A percentile compares a stretch with the other conserved stretches of the same genome.
Evolutionary conservation across 92 coral and sea anemone species (phyloP).

Genomic region (Porites divaricata): DNA sequence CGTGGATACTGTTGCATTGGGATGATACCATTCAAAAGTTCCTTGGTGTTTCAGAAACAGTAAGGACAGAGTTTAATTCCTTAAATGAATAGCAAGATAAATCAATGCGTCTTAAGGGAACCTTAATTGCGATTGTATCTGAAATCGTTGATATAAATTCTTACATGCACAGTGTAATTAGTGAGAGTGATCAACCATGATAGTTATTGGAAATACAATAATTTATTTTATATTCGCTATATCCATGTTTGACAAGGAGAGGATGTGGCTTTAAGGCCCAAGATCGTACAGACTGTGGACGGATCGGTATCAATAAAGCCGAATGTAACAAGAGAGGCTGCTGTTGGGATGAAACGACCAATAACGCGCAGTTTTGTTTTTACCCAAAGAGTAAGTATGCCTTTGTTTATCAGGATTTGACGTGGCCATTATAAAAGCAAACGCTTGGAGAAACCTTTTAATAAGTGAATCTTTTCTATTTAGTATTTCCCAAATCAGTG

Average conservation of each 20-base stretch:
- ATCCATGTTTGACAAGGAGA: not conserved
- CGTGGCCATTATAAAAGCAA: no score
- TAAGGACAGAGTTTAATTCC: not conserved
- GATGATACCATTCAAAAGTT: not conserved
- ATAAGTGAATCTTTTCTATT: no score
- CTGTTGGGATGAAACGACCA: slow-evolving; percentile 9
- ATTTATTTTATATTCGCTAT: no score
- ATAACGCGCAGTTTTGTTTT: not conserved
- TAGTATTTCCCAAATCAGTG: no score
- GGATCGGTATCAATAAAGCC: slow-evolving; percentile 7
- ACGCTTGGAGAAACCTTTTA: no score
- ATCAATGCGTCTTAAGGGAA: no score
- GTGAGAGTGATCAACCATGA: no score
- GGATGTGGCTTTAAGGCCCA: slow-evolving; percentile 28
- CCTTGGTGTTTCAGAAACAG: slow-evolving; percentile 13
- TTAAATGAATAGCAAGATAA: no score
- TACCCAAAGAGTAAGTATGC: slow-evolving; percentile 19
- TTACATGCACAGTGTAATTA: no score
- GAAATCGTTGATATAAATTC: no score
- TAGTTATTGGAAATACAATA: not conserved
- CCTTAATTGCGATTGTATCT: no score
- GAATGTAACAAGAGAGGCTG: slow-evolving; percentile 12
- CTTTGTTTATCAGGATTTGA: not conserved
- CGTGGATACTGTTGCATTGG: not conserved
- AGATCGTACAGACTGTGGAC: slow-evolving; percentile 23